A percentile compares a stretch with the other conserved stretches of the same genome.
Evolutionary conservation across 1,140 invertebrate species (phyloP).

Genomic region (Notospermus geniculatus): DNA sequence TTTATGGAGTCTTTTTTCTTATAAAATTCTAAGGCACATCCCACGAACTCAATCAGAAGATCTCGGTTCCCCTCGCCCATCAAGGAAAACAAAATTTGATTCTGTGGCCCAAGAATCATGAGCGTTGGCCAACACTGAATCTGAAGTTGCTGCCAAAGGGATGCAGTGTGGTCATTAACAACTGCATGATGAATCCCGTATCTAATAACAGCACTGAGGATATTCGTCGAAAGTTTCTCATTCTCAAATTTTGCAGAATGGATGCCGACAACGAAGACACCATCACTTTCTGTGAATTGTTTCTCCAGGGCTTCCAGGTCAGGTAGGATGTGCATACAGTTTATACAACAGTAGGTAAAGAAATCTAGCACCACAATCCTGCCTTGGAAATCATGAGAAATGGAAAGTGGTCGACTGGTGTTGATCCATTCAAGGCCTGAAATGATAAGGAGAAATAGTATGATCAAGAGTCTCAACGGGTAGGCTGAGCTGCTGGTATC

Average conservation of each 20-base stretch:
- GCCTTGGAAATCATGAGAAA: slow-evolving; percentile 64
- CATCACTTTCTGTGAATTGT: slow-evolving; percentile 63
- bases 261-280: slow-evolving; percentile 69
- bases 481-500: no score
- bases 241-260: slow-evolving; percentile 94
- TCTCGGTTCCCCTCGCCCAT: slow-evolving; percentile 81
- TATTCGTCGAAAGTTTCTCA: slow-evolving; percentile 77
- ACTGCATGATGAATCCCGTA: slow-evolving; percentile 87
- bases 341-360: slow-evolving; percentile 97
- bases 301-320: slow-evolving; percentile 77
- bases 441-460: slow-evolving; percentile 22
- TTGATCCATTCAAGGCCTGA: slow-evolving; percentile 82
- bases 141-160: slow-evolving; percentile 65
- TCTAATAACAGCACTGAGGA: slow-evolving; percentile 75
- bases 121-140: slow-evolving; percentile 87
- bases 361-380: slow-evolving; percentile 88
- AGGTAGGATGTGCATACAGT: slow-evolving; percentile 92
- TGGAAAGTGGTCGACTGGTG: slow-evolving; percentile 65
- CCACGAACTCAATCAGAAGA: slow-evolving; percentile 67
- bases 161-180: slow-evolving; percentile 75
- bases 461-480: no score
- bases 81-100: slow-evolving; percentile 69
- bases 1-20: slow-evolving; percentile 51
- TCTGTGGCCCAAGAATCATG: slow-evolving; percentile 74
- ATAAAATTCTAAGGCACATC: slow-evolving; percentile 67